Base-by-base conservation (phyloP, 1,140 invertebrate genomes). In the Caenorhabditis tropicalis region DNA sequence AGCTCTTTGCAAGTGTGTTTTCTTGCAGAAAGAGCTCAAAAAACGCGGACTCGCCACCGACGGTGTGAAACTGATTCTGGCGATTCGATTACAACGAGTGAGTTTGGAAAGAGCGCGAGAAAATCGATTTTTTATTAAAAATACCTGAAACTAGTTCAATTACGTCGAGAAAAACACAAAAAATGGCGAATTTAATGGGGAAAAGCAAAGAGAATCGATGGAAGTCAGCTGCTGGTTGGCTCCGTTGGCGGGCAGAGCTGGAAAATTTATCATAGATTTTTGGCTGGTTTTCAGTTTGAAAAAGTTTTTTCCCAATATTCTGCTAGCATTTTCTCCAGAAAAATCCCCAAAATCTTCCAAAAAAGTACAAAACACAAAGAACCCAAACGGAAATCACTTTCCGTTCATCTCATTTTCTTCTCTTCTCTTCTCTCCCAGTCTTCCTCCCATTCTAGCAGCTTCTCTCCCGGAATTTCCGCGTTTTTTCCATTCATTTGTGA, bases 211-310 rank as follows among this genome's bases (percentile, higher is more conserved):
- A 39, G 43, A 74, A 2, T 31, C 21, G 1, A 12, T 24, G 12
- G n/a, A 24, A 33, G 4, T n/a, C 43, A 21, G 21, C 36, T 46
- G 58, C 3, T 9, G 33, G 12, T 24, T n/a, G 36, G 10, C n/a
- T 74, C 65, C 1, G 65, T 43, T 43, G 65, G 36, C 19, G 65
- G 65, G 36, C 36, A 74, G 36, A 74, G 65, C 65, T 74, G 65
- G 9, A 74, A 74, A 29, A 5, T 43, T 43, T 43, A 6, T 43
- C 12, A 5, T 43, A 43, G 5, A 43, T 43, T 43, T 43, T 6
- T 43, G 5, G 5, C 39, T 43, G 12, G 39, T 43, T 43, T 43
- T 6, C 5, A 43, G 12, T 43, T 43, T 43, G 12, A 43, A 6
- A 43, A n/a, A n/a, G n/a, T n/a, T n/a, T n/a, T n/a, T n/a, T n/a